Conservation (phyloP, 2,888 invertebrate species). For the Trachelus troglodyta region DNA sequence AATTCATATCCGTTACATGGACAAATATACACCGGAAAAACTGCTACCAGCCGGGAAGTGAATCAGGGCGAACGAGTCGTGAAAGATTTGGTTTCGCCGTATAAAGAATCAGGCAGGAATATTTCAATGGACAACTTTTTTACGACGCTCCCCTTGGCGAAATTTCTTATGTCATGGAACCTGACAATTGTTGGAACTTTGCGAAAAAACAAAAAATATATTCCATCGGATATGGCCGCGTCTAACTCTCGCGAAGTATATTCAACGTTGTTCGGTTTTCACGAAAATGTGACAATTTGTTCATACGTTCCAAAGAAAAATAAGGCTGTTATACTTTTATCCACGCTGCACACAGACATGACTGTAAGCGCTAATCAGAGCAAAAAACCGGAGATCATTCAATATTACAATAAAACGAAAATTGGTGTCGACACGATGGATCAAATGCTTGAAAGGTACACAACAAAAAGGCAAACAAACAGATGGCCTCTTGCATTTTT, state of each 20-base stretch:
- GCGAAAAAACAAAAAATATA: no score
- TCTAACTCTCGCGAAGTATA: slow-evolving; percentile 18
- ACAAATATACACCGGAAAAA: slow-evolving; percentile 36
- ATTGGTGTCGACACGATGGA: slow-evolving; percentile 28
- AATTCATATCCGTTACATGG: slow-evolving; percentile 42
- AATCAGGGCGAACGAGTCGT: slow-evolving; percentile 34
- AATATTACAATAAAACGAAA: slow-evolving; percentile 5
- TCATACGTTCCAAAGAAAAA: slow-evolving; percentile 5
- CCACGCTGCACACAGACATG: slow-evolving; percentile 1
- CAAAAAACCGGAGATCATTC: neutral
- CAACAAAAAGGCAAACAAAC: slow-evolving; percentile 18
- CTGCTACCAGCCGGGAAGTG: neutral
- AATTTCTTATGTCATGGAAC: slow-evolving; percentile 18
- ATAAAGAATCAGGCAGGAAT: slow-evolving; percentile 42
- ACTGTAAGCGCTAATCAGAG: slow-evolving; percentile 8
- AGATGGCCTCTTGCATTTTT: slow-evolving; percentile 28
- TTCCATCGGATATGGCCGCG: slow-evolving; percentile 24
- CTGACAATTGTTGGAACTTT: no score
- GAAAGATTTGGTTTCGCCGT: slow-evolving; percentile 41
- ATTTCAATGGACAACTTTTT: slow-evolving; percentile 41
- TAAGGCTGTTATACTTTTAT: neutral
- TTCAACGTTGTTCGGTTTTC: slow-evolving; percentile 25
- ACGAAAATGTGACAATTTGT: neutral
- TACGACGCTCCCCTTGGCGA: slow-evolving; percentile 34
- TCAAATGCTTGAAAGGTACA: slow-evolving; percentile 27